phyloP scores from a whole-genome alignment of 2,113 vertebrate genomes.

The Perognathus longimembris region DNA sequence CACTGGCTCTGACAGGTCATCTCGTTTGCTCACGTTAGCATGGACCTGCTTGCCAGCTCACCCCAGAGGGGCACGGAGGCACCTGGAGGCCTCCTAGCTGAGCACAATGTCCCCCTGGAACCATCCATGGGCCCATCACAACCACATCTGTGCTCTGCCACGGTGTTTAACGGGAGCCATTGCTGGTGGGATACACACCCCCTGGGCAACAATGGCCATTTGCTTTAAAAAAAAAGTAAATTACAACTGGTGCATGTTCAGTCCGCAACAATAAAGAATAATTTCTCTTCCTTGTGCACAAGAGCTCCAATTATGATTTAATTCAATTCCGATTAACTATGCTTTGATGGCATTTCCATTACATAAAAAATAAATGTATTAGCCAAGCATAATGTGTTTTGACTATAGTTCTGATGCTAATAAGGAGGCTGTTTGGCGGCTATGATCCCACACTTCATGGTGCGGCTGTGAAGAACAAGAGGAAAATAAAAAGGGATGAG shows the following conservation, averaged over 20 bases:
- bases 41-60: not conserved
- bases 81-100: not conserved
- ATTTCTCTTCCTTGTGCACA: constrained; percentile 86
- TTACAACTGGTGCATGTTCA: constrained; percentile 82
- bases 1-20: not conserved
- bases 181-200: not conserved
- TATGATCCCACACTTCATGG: constrained; percentile 84
- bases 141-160: no score
- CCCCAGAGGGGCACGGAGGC: not conserved
- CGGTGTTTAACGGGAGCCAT: no score
- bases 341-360: constrained; percentile 89
- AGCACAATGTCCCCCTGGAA: not conserved
- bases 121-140: not conserved
- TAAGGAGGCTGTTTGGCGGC: constrained; percentile 84
- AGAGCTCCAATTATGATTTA: constrained; percentile 88
- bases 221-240: constrained; percentile 69
- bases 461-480: constrained; percentile 77
- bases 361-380: constrained; percentile 90
- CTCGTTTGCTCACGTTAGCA: not conserved
- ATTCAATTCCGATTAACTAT: constrained; percentile 88
- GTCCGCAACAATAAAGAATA: constrained; percentile 85
- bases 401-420: constrained; percentile 86
- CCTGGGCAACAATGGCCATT: constrained; percentile 75
- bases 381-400: constrained; percentile 87
- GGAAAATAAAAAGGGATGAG: constrained; percentile 42